phyloP scores from a whole-genome alignment of 2,888 invertebrate species.

The Pheosia gnoma region DNA sequence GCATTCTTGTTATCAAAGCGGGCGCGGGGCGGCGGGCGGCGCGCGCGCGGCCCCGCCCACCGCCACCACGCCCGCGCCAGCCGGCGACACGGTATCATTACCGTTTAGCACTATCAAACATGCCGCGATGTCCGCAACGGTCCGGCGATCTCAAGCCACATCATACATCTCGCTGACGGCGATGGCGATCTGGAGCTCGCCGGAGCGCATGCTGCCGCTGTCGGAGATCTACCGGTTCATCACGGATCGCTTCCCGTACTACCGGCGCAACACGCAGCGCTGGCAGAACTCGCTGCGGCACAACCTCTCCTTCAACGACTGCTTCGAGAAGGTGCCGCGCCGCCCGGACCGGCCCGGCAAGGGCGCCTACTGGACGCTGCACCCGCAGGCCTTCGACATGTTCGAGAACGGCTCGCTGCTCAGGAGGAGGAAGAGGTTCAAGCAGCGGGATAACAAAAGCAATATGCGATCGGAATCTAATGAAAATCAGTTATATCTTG shows the following conservation, averaged over 20 bases:
- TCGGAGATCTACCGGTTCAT: slow-evolving; percentile 88
- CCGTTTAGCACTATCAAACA: slow-evolving; percentile 85
- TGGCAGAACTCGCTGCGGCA: slow-evolving; percentile 94
- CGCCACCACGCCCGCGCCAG: slow-evolving; percentile 41
- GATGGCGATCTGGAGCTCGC: slow-evolving; percentile 99
- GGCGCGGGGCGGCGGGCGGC: slow-evolving; percentile 41
- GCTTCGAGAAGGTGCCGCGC: slow-evolving; percentile 95
- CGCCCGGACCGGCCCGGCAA: slow-evolving; percentile 92
- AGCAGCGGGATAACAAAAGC: slow-evolving; percentile 87
- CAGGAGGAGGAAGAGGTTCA: slow-evolving; percentile 92
- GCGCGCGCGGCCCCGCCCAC: slow-evolving; percentile 35
- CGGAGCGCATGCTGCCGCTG: slow-evolving; percentile 96
- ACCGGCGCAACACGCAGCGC: slow-evolving; percentile 94
- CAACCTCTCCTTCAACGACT: slow-evolving; percentile 98
- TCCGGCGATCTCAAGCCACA: slow-evolving; percentile 99
- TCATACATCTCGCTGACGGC: slow-evolving; percentile 99
- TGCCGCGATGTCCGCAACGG: slow-evolving; percentile 96
- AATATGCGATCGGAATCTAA: slow-evolving; percentile 81
- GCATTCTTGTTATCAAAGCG: slow-evolving; percentile 77
- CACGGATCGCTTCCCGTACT: slow-evolving; percentile 95
- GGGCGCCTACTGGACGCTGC: slow-evolving; percentile 93
- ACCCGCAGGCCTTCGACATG: slow-evolving; percentile 93
- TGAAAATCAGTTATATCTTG: neutral
- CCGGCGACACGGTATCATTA: slow-evolving; percentile 76
- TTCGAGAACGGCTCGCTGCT: slow-evolving; percentile 95